Evolutionary conservation across 2,888 invertebrate genomes (phyloP), one percentile per base, ranked within the genome.

Genomic region (Leptodirus hochenwartii): DNA sequence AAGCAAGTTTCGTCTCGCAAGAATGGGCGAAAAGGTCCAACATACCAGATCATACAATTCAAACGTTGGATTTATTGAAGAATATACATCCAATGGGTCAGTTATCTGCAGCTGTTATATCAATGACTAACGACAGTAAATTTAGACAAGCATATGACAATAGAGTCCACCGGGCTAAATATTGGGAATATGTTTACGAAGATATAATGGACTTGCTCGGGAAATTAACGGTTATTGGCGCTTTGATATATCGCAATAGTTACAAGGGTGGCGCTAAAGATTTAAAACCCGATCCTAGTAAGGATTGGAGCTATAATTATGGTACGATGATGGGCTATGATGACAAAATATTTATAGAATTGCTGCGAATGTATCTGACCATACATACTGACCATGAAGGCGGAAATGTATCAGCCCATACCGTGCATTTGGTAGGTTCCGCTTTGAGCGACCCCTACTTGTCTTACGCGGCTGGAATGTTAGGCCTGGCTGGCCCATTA

Each of bases 331-430:
- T 87, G 37, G 82, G 81, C 26, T 87, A 75, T 49, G 69, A 79
- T 41, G 64, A 74, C 43, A 57, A 64, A 16, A 41, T 53, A 41
- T 85, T 88, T 54, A 71, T 73, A 31, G 87, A 87, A 49, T 64
- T 87, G 34, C 71, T 88, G 72, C 64, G 87, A 38, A 62, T 87
- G 29, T 87, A 88, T 49, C 60, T 88, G 34, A 81, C 81, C 33
- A 80, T 85, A 44, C 84, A 63, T 64, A 15, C 47, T 37, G 85
- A 87, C 50, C 84, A 87, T 53, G 85, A 88, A 57, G 85, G 85
- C 43, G 85, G 87, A 37, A 87, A 88, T 53, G 87, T 88, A 1
- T 80, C 80, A 15, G 85, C 87, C n/a, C 87, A 87, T 51, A 74
- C 85, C 1, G 73, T 72, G 22, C 87, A 88, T 51, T 59, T 88